Conservation (phyloP, 2,888 invertebrate species). For the Meliscaeva auricollis region DNA sequence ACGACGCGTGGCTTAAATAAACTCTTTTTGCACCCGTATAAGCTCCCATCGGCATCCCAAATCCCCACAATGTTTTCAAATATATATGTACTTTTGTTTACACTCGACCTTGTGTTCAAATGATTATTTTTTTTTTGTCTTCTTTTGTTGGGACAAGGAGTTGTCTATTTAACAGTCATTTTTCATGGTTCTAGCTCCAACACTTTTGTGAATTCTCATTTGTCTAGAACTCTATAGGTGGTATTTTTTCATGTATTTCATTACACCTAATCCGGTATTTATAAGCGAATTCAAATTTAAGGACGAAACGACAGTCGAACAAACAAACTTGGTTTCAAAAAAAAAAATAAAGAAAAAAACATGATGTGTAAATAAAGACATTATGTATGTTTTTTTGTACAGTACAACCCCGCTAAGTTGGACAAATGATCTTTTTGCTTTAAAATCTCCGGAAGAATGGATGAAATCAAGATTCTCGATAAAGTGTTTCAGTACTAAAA, state of each 20-base stretch:
- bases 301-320: constrained; percentile 63
- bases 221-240: constrained; percentile 7
- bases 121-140: constrained; percentile 12
- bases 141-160: background rate
- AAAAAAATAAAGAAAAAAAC: constrained; percentile 5
- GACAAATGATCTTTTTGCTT: too few relatives aligned
- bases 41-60: background rate
- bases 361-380: background rate
- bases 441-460: too few relatives aligned
- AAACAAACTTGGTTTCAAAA: constrained; percentile 36
- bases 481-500: too few relatives aligned
- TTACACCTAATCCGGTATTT: constrained; percentile 74
- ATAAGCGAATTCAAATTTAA: constrained; percentile 70
- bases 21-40: constrained; percentile 17
- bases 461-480: too few relatives aligned
- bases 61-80: background rate
- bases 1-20: constrained; percentile 14
- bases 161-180: constrained; percentile 28
- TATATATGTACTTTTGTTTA: constrained; percentile 26
- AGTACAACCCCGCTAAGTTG: background rate
- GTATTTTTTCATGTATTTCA: constrained; percentile 55
- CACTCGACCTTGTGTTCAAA: constrained; percentile 50
- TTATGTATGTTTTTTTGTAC: too few relatives aligned
- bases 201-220: constrained; percentile 47
- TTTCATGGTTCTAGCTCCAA: constrained; percentile 10